Conservation (phyloP, 2,888 invertebrate species). For the Ochropleura leucogaster region DNA sequence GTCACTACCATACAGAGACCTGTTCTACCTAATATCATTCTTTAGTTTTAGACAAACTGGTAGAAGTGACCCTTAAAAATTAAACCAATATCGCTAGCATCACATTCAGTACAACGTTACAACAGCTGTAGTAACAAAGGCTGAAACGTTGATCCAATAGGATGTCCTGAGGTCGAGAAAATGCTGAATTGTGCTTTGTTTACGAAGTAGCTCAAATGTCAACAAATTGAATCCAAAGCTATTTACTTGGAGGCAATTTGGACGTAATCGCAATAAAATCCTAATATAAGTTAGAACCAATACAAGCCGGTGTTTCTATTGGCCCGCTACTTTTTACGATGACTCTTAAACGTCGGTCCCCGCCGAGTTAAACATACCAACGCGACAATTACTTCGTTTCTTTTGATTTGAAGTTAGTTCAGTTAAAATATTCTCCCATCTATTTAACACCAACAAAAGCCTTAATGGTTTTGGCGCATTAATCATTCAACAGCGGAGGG, state of each 20-base stretch:
- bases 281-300: constrained; percentile 32
- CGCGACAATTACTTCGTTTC: constrained; percentile 29
- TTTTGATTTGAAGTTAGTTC: constrained; percentile 26
- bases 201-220: constrained; percentile 37
- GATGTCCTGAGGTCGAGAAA: background rate
- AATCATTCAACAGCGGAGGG: constrained; percentile 30
- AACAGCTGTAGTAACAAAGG: background rate
- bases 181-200: constrained; percentile 19
- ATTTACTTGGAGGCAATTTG: constrained; percentile 38
- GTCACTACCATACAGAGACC: constrained; percentile 58
- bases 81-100: background rate
- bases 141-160: background rate
- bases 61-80: background rate
- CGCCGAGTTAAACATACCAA: constrained; percentile 5
- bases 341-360: constrained; percentile 23
- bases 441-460: constrained; percentile 20
- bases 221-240: constrained; percentile 38
- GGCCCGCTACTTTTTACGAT: constrained; percentile 41
- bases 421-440: constrained; percentile 26
- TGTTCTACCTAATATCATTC: background rate
- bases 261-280: constrained; percentile 42
- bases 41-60: background rate
- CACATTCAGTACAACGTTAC: background rate
- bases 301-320: constrained; percentile 4
- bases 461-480: constrained; percentile 41